A percentile compares a stretch with the other conserved stretches of the same genome.
Evolutionary conservation across 1,140 invertebrate genomes (phyloP).

Genomic region (Geopemphigus sp.): DNA sequence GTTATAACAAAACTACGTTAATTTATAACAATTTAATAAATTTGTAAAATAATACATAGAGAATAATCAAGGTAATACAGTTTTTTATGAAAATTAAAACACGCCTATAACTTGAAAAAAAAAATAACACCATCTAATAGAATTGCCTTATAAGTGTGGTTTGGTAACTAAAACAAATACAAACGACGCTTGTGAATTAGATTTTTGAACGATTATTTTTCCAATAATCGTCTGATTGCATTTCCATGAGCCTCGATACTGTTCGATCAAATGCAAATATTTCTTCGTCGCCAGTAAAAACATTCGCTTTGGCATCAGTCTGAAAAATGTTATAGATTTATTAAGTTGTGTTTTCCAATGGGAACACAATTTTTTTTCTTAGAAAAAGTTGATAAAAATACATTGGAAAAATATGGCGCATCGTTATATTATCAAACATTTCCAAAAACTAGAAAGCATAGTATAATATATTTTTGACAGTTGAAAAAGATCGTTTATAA

Average conservation of each 20-base stretch:
- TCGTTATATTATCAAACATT: too few relatives aligned
- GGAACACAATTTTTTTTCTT: not conserved
- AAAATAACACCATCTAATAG: not conserved
- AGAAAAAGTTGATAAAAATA: too few relatives aligned
- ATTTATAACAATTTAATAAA: not conserved
- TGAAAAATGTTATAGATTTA: conserved; percentile 54
- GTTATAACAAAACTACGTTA: not conserved
- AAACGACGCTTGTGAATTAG: not conserved
- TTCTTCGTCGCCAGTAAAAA: conserved; percentile 97
- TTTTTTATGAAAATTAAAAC: not conserved
- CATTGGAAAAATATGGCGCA: too few relatives aligned
- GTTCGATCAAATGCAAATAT: conserved; percentile 95
- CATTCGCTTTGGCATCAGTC: conserved; percentile 71
- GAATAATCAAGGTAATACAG: not conserved
- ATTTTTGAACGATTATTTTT: conserved; percentile 57
- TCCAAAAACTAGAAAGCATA: too few relatives aligned
- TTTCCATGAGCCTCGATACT: conserved; percentile 86
- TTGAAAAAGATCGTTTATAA: not conserved
- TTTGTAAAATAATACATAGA: not conserved
- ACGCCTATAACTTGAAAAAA: not conserved
- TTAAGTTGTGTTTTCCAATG: not conserved
- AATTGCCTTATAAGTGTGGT: not conserved
- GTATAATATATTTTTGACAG: too few relatives aligned
- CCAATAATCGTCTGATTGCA: conserved; percentile 94
- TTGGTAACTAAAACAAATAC: too few relatives aligned